Conservation (phyloP, 2,797 vertebrate species). For the Sebastes steindachneri region DNA sequence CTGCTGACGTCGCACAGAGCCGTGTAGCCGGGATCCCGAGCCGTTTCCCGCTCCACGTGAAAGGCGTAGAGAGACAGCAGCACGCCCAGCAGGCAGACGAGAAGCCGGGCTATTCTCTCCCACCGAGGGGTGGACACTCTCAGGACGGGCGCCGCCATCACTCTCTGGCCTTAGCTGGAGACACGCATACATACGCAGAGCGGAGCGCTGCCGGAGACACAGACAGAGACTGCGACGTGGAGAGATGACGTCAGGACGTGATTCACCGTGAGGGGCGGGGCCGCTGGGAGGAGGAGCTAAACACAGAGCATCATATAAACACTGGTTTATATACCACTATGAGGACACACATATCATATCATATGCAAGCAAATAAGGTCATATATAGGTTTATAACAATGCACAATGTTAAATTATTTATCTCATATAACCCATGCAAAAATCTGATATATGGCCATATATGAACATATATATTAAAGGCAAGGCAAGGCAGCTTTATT, state of each 20-base stretch:
- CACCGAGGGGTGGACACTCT: slow-evolving; percentile 99
- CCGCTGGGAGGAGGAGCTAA: neutral
- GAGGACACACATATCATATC: neutral
- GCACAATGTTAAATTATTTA: no score
- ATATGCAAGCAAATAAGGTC: neutral
- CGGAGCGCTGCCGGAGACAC: slow-evolving; percentile 62
- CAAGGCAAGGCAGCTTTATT: no score
- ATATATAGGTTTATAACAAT: neutral
- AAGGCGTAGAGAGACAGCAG: slow-evolving; percentile 93
- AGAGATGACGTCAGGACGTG: slow-evolving; percentile 66
- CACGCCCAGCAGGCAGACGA: slow-evolving; percentile 93
- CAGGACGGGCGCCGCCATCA: slow-evolving; percentile 99
- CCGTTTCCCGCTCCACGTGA: slow-evolving; percentile 94
- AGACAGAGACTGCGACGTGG: slow-evolving; percentile 63
- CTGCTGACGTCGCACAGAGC: slow-evolving; percentile 94
- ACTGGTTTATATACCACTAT: neutral
- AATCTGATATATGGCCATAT: no score
- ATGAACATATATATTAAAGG: no score
- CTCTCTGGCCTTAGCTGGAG: slow-evolving; percentile 87
- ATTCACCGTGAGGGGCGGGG: slow-evolving; percentile 67
- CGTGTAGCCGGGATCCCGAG: slow-evolving; percentile 86
- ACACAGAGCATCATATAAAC: neutral
- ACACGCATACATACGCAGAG: slow-evolving; percentile 82
- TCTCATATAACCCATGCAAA: neutral
- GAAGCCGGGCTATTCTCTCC: slow-evolving; percentile 93